Base-by-base conservation (phyloP, 1,140 invertebrate species). In the Epicauta chinensis region DNA sequence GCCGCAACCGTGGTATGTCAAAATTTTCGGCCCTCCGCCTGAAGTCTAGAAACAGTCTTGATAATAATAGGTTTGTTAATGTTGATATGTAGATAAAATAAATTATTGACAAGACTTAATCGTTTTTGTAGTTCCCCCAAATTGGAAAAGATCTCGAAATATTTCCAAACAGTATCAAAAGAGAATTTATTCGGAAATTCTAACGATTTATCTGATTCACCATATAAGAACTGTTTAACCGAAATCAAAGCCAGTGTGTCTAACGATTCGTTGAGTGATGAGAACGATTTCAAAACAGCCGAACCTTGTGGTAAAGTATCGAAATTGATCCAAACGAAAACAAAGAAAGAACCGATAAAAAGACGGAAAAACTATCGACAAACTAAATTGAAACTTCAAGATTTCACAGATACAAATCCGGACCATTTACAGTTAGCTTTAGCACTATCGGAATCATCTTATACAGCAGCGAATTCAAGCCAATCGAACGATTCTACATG, bases 391-490 rank as follows among this genome's bases (percentile, higher is more conserved):
- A 14, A n/a, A 13, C n/a, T 29, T 45, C 59, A 55, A 44, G 55
- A 65, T 52, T 47, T 60, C 36, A 40, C 12, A 12, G 75, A 77
- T 69, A 66, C 75, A 6, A 73, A 79, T 65, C 61, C 72, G 3
- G 77, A 79, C 54, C 72, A 80, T 51, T 60, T 79, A 17, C 75
- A 79, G 60, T 48, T 79, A 52, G 77, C 77, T 23, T 68, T 80
- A 53, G 75, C 77, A 48, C 59, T 80, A 30, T 79, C 78, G 31
- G 73, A 74, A 55, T 79, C 77, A 4, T 55, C 56, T 11, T 67
- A 72, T 59, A 63, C 54, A 44, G 46, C 31, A 14, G 63, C 61
- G 53, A 53, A 55, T 55, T 45, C 59, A 12, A 23, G 23, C 1
- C 32, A 34, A n/a, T 34, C 32, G 12, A 34, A n/a, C 10, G 55